phyloP scores from a whole-genome alignment of 1,140 invertebrate species.

The Chironomus striatipennis region DNA sequence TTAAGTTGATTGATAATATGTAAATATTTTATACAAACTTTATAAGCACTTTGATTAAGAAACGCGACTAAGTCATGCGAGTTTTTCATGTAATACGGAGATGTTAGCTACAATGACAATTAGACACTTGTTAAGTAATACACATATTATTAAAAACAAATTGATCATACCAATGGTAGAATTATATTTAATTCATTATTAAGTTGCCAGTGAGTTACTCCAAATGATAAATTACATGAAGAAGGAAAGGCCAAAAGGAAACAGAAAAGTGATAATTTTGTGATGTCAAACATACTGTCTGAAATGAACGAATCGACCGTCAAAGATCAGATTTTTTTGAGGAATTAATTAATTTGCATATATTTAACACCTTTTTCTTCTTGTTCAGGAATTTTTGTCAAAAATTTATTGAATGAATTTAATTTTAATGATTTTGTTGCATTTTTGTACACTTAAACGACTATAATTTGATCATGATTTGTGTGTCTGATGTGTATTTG shows the following conservation, averaged over 20 bases:
- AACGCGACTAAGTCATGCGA: slow-evolving; percentile 74
- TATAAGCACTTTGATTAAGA: slow-evolving; percentile 63
- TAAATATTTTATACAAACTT: slow-evolving; percentile 15
- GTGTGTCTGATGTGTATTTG: background rate
- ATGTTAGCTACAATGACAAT: slow-evolving; percentile 32
- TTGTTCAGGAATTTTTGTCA: background rate
- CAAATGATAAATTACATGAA: background rate
- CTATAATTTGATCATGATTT: background rate
- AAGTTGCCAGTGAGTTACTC: background rate
- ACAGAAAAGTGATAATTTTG: background rate
- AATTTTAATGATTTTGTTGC: background rate
- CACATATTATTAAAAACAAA: background rate
- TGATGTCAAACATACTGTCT: slow-evolving; percentile 6
- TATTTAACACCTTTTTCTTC: background rate
- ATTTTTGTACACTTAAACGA: background rate
- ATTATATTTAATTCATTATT: background rate
- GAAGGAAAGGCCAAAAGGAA: background rate
- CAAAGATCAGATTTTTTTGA: background rate
- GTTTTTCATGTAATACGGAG: slow-evolving; percentile 65
- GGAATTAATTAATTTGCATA: background rate
- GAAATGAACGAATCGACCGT: background rate
- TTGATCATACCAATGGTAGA: background rate
- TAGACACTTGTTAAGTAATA: background rate
- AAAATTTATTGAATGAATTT: background rate
- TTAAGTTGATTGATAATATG: background rate